phyloP scores from a whole-genome alignment of 2,888 invertebrate genomes.

The Limenitis camilla region DNA sequence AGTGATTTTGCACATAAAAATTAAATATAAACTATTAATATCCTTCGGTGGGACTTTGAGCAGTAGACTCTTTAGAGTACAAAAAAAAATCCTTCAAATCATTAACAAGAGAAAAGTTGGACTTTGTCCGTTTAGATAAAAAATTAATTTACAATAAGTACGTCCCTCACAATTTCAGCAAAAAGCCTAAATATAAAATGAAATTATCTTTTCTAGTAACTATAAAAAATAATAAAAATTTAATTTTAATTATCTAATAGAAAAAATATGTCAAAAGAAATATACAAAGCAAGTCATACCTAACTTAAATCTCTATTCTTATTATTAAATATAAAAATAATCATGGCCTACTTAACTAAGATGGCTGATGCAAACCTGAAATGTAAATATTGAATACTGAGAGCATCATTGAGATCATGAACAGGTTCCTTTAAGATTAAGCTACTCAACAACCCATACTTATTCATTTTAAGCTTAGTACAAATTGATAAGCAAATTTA shows the following conservation, averaged over 20 bases:
- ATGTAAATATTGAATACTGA: slow-evolving; percentile 47
- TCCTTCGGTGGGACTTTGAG: slow-evolving; percentile 10
- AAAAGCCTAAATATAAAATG: no score
- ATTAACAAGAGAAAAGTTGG: no score
- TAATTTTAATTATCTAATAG: no score
- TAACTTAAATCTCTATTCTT: background rate
- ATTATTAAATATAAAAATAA: slow-evolving; percentile 20
- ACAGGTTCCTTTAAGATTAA: slow-evolving; percentile 21
- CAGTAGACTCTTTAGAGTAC: background rate
- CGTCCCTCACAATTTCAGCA: no score
- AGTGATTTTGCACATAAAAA: background rate
- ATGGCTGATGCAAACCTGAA: slow-evolving; percentile 46
- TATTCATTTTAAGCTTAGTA: background rate
- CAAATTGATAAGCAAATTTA: background rate
- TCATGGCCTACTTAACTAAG: slow-evolving; percentile 24
- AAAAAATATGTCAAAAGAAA: background rate
- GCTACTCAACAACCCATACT: slow-evolving; percentile 18
- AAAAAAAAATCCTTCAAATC: no score
- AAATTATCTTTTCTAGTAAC: no score
- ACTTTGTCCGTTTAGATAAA: no score
- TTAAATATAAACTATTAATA: background rate
- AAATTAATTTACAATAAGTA: no score
- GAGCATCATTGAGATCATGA: slow-evolving; percentile 60
- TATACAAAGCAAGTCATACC: background rate
- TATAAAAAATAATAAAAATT: no score